Base-by-base conservation (phyloP, 2,888 invertebrate genomes). In the Drepanosiphum platanoidis region DNA sequence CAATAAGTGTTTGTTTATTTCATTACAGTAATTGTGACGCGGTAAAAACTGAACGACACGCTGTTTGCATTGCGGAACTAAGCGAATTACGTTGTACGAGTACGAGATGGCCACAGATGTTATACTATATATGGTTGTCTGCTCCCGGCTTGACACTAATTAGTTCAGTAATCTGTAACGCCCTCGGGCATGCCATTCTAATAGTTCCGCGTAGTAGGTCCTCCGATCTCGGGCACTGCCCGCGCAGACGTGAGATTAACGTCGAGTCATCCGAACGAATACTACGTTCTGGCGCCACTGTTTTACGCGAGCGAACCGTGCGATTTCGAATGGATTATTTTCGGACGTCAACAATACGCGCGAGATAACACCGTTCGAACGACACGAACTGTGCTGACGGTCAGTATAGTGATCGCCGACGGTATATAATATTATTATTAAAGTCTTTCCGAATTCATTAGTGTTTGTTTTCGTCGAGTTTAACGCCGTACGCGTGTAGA, bases 91-190 rank as follows among this genome's bases (percentile, higher is more conserved):
- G 34, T 34, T 68, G 9, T 46, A 34, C 46, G 66, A 34, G 18
- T 52, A n/a, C n/a, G 66, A 68, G 18, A 34, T 52, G 9, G 68
- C 15, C 66, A 34, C 79, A 68, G 34, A 34, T 68, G 68, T 80
- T 46, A 52, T 52, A 80, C 27, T 27, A n/a, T n/a, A n/a, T n/a
- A 80, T 4, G 34, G 79, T 68, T 68, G 34, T 80, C 68, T 68
- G 79, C 46, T 34, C 34, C 27, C 64, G 9, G n/a, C 68, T 52
- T 27, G 30, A 80, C 52, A 80, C 68, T 80, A 80, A 80, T 68
- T 80, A 68, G 68, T 80, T 68, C 68, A 34, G 52, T 34, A 80
- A 80, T 46, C 68, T 32, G 79, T 32, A 46, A 42, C n/a, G 3
- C 42, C 34, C 52, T 27, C 27, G 68, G 46, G 68, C 7, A 80